Base-by-base conservation (phyloP, 1,140 invertebrate genomes). In the Drosophila chauvacae region DNA sequence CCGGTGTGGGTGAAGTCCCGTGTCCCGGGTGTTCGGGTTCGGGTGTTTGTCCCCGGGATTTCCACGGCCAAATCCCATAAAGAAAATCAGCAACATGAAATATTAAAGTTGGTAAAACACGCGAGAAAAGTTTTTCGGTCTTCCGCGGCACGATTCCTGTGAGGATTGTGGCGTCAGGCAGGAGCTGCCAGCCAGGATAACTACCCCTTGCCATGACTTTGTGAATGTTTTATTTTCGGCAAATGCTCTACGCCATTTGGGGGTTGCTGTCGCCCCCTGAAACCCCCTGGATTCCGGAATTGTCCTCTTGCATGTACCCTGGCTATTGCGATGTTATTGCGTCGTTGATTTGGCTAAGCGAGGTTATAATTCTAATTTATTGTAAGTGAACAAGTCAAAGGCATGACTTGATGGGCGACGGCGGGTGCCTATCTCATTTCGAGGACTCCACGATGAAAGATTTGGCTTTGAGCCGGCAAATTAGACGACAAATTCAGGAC, bases 341-440 rank as follows among this genome's bases (percentile, higher is more conserved):
- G 84, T 87, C 80, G 84, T 87, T 90, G 85, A 87, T 87, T 87
- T 90, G 80, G 80, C 84, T 84, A 87, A 88, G 71, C 72, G 84
- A 75, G 82, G 87, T 80, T 90, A 81, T 84, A 87, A 87, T 90
- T 87, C 77, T 80, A 84, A 87, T 88, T 88, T 88, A 90, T 90
- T 62, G 60, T 68, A 82, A 87, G 68, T 77, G 71, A 80, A 83
- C 65, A 87, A 79, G 70, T 79, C 68, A 64, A 51, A 61, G 63
- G 72, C 75, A 61, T 77, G 57, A 45, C 73, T 50, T 58, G 39
- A 30, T 50, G 10, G 26, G 47, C 23, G 45, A 11, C 30, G n/a
- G 13, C 18, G 51, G 51, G 51, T 37, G 48, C n/a, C 53, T 56
- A 53, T 77, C 53, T 62, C 33, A 53, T 51, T 47, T 30, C 6